Evolutionary conservation across 1,140 invertebrate genomes (phyloP).

Genomic region (Holcopasites calliopsidis): DNA sequence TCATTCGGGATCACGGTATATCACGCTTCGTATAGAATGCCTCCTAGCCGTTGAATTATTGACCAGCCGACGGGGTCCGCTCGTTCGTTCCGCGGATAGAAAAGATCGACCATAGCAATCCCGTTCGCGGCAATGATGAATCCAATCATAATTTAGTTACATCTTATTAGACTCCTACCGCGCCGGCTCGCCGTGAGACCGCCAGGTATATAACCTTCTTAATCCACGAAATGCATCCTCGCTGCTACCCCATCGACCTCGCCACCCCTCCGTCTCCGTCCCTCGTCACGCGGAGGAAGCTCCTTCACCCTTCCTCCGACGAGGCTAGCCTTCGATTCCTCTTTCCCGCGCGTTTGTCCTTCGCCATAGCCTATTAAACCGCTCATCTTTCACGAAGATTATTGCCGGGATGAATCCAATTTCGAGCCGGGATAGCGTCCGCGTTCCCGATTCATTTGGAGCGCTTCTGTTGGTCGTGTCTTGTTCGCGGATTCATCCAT

Average conservation of each 20-base stretch:
- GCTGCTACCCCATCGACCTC: conserved; percentile 55
- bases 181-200: conserved; percentile 76
- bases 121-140: conserved; percentile 77
- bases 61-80: conserved; percentile 54
- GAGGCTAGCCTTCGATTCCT: conserved; percentile 42
- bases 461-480: not conserved
- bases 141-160: conserved; percentile 80
- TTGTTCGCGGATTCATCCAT: not conserved
- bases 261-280: not conserved
- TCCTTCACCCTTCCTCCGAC: not conserved
- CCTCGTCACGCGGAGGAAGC: not conserved
- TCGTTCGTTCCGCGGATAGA: conserved; percentile 51
- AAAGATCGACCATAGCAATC: conserved; percentile 73
- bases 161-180: conserved; percentile 79
- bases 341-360: conserved; percentile 43
- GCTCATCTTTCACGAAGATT: conserved; percentile 45
- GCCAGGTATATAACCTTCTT: conserved; percentile 75
- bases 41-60: conserved; percentile 71
- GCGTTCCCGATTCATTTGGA: conserved; percentile 20
- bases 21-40: conserved; percentile 76
- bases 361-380: conserved; percentile 33
- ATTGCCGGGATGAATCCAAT: conserved; percentile 25
- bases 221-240: conserved; percentile 76
- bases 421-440: conserved; percentile 3
- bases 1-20: conserved; percentile 77